Base-by-base conservation (phyloP, 2,797 vertebrate species). In the Helarctos malayanus region DNA sequence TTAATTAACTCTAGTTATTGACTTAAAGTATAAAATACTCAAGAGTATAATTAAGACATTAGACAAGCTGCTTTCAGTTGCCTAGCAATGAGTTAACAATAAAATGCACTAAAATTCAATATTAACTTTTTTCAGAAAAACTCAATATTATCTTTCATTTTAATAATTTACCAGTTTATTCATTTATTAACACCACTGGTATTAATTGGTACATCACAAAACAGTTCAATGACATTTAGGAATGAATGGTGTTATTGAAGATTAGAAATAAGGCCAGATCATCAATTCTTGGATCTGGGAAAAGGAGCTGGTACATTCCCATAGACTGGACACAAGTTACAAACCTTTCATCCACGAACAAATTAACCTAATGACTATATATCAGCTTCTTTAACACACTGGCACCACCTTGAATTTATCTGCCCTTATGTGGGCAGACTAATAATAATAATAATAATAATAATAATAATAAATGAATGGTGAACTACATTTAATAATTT, bases 61-160 rank as follows among this genome's bases (percentile, higher is more conserved):
- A 82, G 78, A 82, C 32, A 94, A 83, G 15, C 21, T 57, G 2
- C 12, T 32, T 69, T 83, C 16, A 57, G 38, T 83, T 87, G 56
- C 61, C 27, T n/a, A 49, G 45, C 9, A 57, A 54, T 23, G 76
- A 87, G 52, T 63, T 56, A 79, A 54, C n/a, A 80, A 73, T 79
- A 91, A 91, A 79, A 91, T 25, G 1, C 27, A 95, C 23, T 84
- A 80, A 32, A 89, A 92, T 54, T 61, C 35, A 47, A 7, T 47
- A 94, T 23, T 68, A 61, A n/a, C 61, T 73, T 79, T 85, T 71
- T 76, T 73, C 56, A 92, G 63, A 89, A 82, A 91, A 81, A 57
- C 25, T 69, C 11, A 29, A 4, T 59, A 56, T 80, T 75, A 76
- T 38, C 29, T 71, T 84, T 65, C 56, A 85, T 23, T 89, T 73